Evolutionary conservation across 2,797 vertebrate genomes (phyloP), one percentile per base, ranked within the genome.

Genomic region (Sitta carolinensis): DNA sequence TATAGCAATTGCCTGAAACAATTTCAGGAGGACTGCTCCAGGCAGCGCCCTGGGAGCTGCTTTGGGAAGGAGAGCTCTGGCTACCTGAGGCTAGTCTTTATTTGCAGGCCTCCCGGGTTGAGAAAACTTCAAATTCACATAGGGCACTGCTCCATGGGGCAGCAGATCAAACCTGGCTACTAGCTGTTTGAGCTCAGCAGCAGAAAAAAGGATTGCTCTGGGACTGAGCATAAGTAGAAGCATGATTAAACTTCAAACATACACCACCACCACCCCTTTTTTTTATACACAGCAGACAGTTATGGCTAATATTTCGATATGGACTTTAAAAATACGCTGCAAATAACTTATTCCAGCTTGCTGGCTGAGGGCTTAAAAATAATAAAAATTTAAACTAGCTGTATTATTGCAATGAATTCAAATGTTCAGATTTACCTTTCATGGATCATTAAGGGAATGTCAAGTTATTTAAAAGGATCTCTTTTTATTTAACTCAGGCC

Each of bases 121-220:
- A 96, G 95, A 96, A 96, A 94, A 95, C 97, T 97, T 97, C 96
- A 96, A 97, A 97, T 98, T 97, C 97, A 98, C 98, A 98, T 96
- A 98, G 98, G 98, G 98, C 97, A 97, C 97, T 97, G 97, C 98
- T 97, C 98, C 98, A 90, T 97, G 96, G 98, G 98, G 98, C 97
- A 98, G 97, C 97, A 98, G 98, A 99, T 99, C 98, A 99, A 98
- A 99, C 97, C 97, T 97, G 98, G 98, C 98, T 97, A 96, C 98
- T 97, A 96, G 98, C 98, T 98, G 99, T 98, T 98, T 96, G 97
- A 98, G 97, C 98, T 98, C 98, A 94, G 97, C 97, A 92, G 98
- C 98, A 98, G 98, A 98, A 98, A 98, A 98, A 98, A 98, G 97
- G 98, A 98, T 98, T 98, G 98, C 98, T 98, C 97, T 98, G 98